Conservation (phyloP, 2,888 invertebrate species). For the Sabellastarte sp. region DNA sequence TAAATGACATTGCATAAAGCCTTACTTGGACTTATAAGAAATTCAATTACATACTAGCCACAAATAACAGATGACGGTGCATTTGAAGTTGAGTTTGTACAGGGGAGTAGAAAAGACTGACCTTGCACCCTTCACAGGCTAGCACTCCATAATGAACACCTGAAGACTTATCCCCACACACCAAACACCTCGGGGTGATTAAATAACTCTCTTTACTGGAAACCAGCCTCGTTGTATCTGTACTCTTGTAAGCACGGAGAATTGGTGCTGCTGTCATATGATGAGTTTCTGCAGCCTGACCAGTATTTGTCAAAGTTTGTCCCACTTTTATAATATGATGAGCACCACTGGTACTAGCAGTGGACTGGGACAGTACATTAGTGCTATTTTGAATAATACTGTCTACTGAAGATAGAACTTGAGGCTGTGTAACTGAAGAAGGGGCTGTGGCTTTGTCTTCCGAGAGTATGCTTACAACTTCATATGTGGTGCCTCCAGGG, state of each 20-base stretch:
- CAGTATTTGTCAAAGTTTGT: no score
- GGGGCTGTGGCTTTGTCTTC: neutral
- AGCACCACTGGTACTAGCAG: neutral
- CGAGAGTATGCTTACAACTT: neutral
- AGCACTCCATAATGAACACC: slow-evolving; percentile 58
- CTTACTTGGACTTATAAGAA: no score
- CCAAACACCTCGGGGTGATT: slow-evolving; percentile 38
- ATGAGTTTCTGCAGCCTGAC: neutral
- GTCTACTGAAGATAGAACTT: neutral
- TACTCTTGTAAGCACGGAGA: neutral
- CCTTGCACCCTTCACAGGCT: slow-evolving; percentile 59
- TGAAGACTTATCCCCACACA: slow-evolving; percentile 57
- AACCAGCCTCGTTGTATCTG: neutral
- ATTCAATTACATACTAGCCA: no score
- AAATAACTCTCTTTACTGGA: neutral
- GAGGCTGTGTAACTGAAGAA: neutral
- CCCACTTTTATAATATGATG: neutral
- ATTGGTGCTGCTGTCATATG: neutral
- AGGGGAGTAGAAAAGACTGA: slow-evolving; percentile 23
- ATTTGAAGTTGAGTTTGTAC: no score
- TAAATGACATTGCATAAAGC: no score
- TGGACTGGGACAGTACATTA: neutral
- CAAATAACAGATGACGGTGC: no score
- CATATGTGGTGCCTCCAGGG: neutral
- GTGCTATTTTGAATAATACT: neutral